phyloP scores from a whole-genome alignment of 2,888 invertebrate genomes.

The Trachelus tabidus region DNA sequence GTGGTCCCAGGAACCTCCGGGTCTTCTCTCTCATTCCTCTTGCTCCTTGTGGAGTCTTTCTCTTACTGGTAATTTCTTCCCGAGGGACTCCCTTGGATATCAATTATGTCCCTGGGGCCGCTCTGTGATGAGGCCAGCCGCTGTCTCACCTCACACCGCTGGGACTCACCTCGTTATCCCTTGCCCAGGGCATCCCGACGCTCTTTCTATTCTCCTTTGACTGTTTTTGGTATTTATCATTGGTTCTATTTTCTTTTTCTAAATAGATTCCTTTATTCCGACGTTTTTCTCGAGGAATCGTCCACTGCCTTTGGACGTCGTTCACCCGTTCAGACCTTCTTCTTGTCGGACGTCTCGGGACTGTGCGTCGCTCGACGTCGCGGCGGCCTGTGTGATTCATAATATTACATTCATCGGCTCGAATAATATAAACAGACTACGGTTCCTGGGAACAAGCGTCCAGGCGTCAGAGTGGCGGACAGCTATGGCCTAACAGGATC shows the following conservation, averaged over 20 bases:
- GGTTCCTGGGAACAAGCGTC: slow-evolving; percentile 48
- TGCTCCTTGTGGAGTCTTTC: slow-evolving; percentile 15
- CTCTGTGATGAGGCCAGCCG: slow-evolving; percentile 2
- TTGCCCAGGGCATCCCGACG: slow-evolving; percentile 47
- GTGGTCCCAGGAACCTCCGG: slow-evolving; percentile 39
- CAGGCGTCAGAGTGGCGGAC: slow-evolving; percentile 54
- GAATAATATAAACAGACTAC: slow-evolving; percentile 47
- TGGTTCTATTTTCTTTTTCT: neutral
- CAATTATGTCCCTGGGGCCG: slow-evolving; percentile 50
- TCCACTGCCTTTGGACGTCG: neutral
- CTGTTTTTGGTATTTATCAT: slow-evolving; percentile 26
- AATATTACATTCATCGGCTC: slow-evolving; percentile 53
- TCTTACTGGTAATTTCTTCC: slow-evolving; percentile 36
- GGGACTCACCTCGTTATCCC: slow-evolving; percentile 53
- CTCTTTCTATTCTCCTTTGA: slow-evolving; percentile 23
- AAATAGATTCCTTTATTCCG: neutral
- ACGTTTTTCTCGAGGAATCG: neutral
- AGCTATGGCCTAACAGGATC: slow-evolving; percentile 40
- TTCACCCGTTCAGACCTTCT: slow-evolving; percentile 12
- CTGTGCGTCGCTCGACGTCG: slow-evolving; percentile 39
- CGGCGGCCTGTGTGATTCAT: slow-evolving; percentile 50
- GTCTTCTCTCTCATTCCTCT: slow-evolving; percentile 20
- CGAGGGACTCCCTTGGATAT: slow-evolving; percentile 40
- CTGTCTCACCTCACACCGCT: slow-evolving; percentile 11
- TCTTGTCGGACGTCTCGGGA: slow-evolving; percentile 11